Evolutionary conservation across 2,888 invertebrate species (phyloP), one percentile per base, ranked within the genome.

Genomic region (Oscheius onirici): DNA sequence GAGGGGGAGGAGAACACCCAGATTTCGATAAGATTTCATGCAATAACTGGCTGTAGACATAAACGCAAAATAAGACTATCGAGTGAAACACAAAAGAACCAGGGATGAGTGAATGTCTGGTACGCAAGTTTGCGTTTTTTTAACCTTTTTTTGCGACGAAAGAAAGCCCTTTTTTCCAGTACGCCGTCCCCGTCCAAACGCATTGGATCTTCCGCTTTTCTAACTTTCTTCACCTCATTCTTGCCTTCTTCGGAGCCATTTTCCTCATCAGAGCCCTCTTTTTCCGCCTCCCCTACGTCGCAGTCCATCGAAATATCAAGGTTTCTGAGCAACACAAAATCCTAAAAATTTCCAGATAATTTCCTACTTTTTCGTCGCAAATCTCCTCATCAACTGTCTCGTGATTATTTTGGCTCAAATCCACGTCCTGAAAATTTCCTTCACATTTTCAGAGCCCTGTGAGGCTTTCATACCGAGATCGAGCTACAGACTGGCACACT

Each of bases 221-320:
- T 8, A 58, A 58, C n/a, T 11, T 58, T 11, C n/a, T 58, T 17
- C 58, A 58, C 17, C 24, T 58, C 8, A 10, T 58, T 2, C 17
- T 58, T 2, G n/a, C 58, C n/a, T 20, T 22, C 40, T 15, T 58
- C 17, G 58, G 58, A 8, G 17, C 22, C 20, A n/a, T 24, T n/a
- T 58, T 58, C 58, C 58, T 58, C 41, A 43, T 40, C 20, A 15
- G 58, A 13, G 40, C 24, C n/a, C 58, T 58, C 8, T 41, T 58
- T 17, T 58, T 58, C 41, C 58, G 58, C 2, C 40, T 58, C 20
- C 58, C 58, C 11, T 22, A 58, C 11, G 34, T 58, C 10, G 20
- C 58, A 15, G 58, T 58, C 17, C 58, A 58, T 41, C 17, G 15
- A n/a, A 58, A 58, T 43, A 5, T 58, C 11, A 58, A 58, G 43